Base-by-base conservation (phyloP, 2,888 invertebrate species). In the Lepidonotus clava region DNA sequence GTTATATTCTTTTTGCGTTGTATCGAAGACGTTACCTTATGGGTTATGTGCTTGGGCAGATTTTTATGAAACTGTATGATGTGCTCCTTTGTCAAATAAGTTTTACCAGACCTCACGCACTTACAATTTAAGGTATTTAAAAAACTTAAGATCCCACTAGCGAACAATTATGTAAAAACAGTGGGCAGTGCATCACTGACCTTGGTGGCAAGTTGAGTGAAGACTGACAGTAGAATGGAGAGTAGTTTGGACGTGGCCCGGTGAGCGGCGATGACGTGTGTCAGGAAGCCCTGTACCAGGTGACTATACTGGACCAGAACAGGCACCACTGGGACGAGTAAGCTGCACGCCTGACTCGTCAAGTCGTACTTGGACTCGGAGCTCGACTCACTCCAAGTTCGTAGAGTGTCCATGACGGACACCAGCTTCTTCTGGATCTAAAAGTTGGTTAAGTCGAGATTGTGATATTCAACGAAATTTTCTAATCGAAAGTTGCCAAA, bases 191-290 rank as follows among this genome's bases (percentile, higher is more conserved):
- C 8, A 61, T n/a, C 21, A 28, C 80, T 92, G 93, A 95, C 96
- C 95, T 97, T 96, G 95, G 97, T 61, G 21, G 96, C 96, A 41
- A 99, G 95, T 91, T 98, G 97, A 0, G 97, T 96, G 93, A 98
- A 99, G 21, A 98, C 96, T 88, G 96, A 97, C 85, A 98, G 94
- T 86, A 98, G 95, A 2, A 98, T 96, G 0, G 97, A 97, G 8
- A 97, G 95, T 95, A 98, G 96, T 95, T 98, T 98, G 90, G 96
- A 96, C 0, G 96, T 96, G 0, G 97, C 95, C 90, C 97, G 96
- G 92, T 97, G 97, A 0, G 96, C 96, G 0, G 96, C 96, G 1
- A 98, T 95, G 92, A 97, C 96, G 90, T 97, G 96, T 0, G 96
- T 96, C 5, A 98, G 93, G 91, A 97, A 97, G 93, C 96, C 98